Conservation (phyloP, 2,797 vertebrate genomes). For the Chelonia mydas region DNA sequence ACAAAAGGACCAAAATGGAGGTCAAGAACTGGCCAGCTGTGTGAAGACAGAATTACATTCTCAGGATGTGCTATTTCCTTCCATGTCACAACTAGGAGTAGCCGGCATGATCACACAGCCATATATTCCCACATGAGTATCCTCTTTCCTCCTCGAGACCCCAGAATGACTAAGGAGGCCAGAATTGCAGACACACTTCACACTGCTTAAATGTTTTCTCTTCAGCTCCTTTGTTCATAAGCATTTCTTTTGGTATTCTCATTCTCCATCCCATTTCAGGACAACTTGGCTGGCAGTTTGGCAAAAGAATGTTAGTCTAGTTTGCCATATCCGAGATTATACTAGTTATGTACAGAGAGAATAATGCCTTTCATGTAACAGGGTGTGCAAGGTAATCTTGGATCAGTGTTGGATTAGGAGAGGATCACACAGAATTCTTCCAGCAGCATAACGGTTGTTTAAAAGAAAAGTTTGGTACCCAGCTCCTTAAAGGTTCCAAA, state of each 20-base stretch:
- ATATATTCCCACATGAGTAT: not conserved
- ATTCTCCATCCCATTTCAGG: not conserved
- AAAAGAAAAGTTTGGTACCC: not conserved
- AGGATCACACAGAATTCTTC: not conserved
- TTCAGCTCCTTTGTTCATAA: not conserved
- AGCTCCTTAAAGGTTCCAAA: constrained; percentile 2
- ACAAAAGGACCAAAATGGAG: not conserved
- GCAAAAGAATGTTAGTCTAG: not conserved
- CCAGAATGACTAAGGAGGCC: not conserved
- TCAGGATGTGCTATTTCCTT: not conserved
- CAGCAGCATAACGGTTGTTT: not conserved
- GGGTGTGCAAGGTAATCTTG: not conserved
- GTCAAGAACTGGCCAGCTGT: not conserved
- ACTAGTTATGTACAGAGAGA: not conserved
- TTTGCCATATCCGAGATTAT: not conserved
- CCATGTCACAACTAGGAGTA: not conserved
- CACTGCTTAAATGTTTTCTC: not conserved
- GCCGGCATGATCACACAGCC: no score
- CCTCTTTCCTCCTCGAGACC: not conserved
- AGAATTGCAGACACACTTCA: not conserved
- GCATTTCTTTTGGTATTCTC: not conserved
- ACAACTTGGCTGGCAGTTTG: not conserved
- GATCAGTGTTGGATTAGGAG: not conserved
- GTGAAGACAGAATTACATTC: not conserved
- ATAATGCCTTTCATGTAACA: not conserved